phyloP scores from a whole-genome alignment of 1,140 invertebrate genomes.

The Grapholita molesta region DNA sequence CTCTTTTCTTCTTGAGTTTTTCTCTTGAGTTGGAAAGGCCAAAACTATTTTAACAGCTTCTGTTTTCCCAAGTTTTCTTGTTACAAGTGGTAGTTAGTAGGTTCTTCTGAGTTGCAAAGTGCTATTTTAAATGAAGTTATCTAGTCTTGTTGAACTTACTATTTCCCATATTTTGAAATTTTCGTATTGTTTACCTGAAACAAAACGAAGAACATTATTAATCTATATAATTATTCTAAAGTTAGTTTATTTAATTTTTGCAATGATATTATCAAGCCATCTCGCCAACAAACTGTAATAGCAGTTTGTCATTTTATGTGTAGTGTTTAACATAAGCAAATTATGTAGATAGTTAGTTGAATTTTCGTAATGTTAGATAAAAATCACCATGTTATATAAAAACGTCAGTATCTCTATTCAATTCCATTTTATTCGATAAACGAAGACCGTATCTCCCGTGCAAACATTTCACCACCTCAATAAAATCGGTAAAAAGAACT shows the following conservation, averaged over 20 bases:
- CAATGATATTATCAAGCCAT: no score
- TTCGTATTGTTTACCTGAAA: not conserved
- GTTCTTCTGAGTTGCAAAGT: not conserved
- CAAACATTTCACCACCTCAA: not conserved
- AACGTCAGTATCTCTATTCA: not conserved
- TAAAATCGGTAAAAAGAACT: not conserved
- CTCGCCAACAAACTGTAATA: no score
- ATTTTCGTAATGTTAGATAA: no score
- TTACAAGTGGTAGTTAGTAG: not conserved
- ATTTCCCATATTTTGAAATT: not conserved
- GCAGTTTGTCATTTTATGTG: no score
- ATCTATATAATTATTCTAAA: not conserved
- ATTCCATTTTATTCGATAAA: not conserved
- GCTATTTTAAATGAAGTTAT: no score
- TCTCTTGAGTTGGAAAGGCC: conserved; percentile 13
- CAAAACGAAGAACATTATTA: not conserved
- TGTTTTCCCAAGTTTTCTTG: not conserved
- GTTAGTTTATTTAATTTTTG: no score
- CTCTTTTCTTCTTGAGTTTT: conserved; percentile 22
- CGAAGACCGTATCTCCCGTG: not conserved
- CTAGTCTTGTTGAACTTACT: not conserved
- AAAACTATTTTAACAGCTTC: not conserved
- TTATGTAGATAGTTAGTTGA: no score
- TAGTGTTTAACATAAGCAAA: no score
- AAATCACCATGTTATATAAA: no score